Percentiles rank a stretch among this genome's conserved stretches.
These are phyloP conservation scores for Galendromus occidentalis DNA, from an alignment of 1,140 invertebrate species.

Conservation along the genomic window DNA sequence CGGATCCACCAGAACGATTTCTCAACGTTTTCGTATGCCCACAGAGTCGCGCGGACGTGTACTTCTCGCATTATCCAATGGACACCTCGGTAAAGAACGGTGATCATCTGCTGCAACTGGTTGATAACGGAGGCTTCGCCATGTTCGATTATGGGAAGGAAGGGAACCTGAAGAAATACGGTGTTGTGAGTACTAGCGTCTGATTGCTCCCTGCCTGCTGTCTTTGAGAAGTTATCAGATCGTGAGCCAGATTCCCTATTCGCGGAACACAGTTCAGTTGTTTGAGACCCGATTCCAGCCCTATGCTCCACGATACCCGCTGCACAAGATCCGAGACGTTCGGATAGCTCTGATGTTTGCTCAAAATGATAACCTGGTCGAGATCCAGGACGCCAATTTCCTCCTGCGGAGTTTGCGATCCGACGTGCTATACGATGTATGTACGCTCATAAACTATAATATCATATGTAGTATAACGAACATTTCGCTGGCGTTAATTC, in stretches of 20 bases:
- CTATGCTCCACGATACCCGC: neutral
- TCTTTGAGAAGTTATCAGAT: too few species aligned
- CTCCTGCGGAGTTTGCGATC: neutral
- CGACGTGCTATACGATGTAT: neutral
- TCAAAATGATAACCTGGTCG: neutral
- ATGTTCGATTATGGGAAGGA: constrained; percentile 1
- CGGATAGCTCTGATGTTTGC: neutral
- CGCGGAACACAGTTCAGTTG: too few species aligned
- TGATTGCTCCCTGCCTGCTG: too few species aligned
- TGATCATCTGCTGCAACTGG: neutral
- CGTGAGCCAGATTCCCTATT: too few species aligned
- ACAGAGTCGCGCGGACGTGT: neutral
- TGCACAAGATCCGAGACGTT: neutral
- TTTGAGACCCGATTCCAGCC: too few species aligned
- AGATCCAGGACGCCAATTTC: neutral
- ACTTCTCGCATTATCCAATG: neutral
- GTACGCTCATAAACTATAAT: too few species aligned
- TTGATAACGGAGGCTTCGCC: neutral
- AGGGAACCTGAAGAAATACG: neutral
- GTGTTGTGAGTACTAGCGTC: neutral
- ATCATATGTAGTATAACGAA: too few species aligned
- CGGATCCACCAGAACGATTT: too few species aligned
- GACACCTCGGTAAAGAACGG: neutral
- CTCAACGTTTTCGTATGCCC: neutral
- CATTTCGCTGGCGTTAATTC: too few species aligned